Conservation (phyloP, 2,113 vertebrate species). For the Barbus barbus region DNA sequence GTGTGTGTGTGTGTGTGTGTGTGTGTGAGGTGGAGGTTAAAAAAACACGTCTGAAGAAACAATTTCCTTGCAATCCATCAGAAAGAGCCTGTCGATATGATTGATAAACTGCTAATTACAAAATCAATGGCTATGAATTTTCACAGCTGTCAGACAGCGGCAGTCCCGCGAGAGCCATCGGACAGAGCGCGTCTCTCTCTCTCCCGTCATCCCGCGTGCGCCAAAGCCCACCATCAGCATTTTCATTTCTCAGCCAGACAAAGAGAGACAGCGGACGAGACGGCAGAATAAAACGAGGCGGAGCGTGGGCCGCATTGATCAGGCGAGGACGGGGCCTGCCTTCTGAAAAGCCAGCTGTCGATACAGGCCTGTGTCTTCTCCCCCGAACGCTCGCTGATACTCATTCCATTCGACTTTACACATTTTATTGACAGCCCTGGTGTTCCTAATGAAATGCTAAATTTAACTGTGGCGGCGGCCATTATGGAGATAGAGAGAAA, state of each 20-base stretch:
- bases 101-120: slow-evolving; percentile 99
- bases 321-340: slow-evolving; percentile 71
- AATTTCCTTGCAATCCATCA: slow-evolving; percentile 94
- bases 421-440: slow-evolving; percentile 83
- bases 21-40: slow-evolving; percentile 56
- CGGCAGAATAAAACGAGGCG: background rate
- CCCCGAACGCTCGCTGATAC: slow-evolving; percentile 69
- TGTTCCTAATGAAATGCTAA: slow-evolving; percentile 84
- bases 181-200: slow-evolving; percentile 69
- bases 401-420: slow-evolving; percentile 84
- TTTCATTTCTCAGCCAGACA: slow-evolving; percentile 74
- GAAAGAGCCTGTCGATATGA: slow-evolving; percentile 83
- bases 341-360: slow-evolving; percentile 76
- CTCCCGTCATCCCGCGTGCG: slow-evolving; percentile 65
- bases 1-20: background rate
- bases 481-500: slow-evolving; percentile 67
- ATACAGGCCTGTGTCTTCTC: slow-evolving; percentile 69
- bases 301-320: slow-evolving; percentile 70
- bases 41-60: slow-evolving; percentile 86
- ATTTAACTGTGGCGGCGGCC: slow-evolving; percentile 78
- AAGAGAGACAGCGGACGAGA: slow-evolving; percentile 56
- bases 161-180: slow-evolving; percentile 72
- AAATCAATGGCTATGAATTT: slow-evolving; percentile 98
- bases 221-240: slow-evolving; percentile 77
- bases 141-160: slow-evolving; percentile 83